Evolutionary conservation across 2,797 vertebrate species (phyloP), one percentile per base, ranked within the genome.

Genomic region (Knipowitschia caucasica): DNA sequence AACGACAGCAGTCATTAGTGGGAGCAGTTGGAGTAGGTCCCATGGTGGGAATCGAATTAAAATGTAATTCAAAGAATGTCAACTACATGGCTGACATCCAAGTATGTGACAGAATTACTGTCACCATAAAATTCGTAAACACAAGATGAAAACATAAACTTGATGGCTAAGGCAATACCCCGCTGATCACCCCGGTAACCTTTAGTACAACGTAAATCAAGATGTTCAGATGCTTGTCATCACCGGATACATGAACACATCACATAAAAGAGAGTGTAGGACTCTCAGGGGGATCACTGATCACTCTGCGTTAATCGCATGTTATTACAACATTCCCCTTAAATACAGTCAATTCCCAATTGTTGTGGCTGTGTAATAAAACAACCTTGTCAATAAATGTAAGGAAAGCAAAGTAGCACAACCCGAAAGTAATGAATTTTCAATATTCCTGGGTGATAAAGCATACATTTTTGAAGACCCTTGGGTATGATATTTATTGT

Each of bases 231-330:
- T 54, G 29, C 1, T 0, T 78, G 69, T 82, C 77, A 71, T 56
- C 68, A 77, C 56, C 33, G 53, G 71, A 69, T 77, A 64, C 23
- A 58, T 75, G 70, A 65, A 73, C 66, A 47, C n/a, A 9, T 80
- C 67, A 58, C 61, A 64, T 71, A 71, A 59, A 72, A 1, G 57
- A 64, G 35, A 56, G 44, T 35, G 17, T 66, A n/a, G n/a, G 56
- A 56, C 53, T 52, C 40, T 34, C 34, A 52, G 14, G 31, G 8
- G n/a, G 20, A 59, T 4, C 29, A 31, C 4, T 1, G 24, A 36
- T 34, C 45, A 25, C 12, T 23, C 18, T 5, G 36, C 9, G 11
- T 20, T 10, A 35, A n/a, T n/a, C n/a, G n/a, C n/a, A n/a, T n/a
- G n/a, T n/a, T n/a, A n/a, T n/a, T n/a, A n/a, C n/a, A n/a, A n/a